Evolutionary conservation across 2,113 vertebrate genomes (phyloP).

Genomic region (Anolis carolinensis): DNA sequence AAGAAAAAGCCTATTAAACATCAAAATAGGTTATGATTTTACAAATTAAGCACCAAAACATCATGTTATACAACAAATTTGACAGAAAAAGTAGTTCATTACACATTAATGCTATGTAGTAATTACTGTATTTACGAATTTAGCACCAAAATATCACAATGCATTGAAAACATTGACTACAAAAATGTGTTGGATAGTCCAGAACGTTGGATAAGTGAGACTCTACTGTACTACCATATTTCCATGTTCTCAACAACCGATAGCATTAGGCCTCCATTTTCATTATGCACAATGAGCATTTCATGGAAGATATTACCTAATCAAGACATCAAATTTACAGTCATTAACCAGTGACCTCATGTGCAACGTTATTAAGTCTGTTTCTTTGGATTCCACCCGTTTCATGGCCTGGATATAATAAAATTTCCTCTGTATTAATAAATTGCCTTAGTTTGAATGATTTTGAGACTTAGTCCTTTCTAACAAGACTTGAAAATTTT

Average conservation of each 20-base stretch:
- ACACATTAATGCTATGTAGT: no score
- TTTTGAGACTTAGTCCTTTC: background rate
- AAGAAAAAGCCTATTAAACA: no score
- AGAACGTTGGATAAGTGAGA: no score
- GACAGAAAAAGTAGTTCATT: no score
- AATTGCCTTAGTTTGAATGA: constrained; percentile 11
- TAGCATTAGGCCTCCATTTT: background rate
- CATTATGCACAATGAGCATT: constrained; percentile 14
- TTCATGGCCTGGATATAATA: constrained; percentile 40
- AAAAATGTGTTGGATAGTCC: no score
- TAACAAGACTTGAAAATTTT: background rate
- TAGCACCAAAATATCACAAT: no score
- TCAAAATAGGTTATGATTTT: no score
- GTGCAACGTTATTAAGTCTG: constrained; percentile 27
- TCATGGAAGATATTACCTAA: constrained; percentile 27
- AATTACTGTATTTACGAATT: no score
- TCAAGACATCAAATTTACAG: constrained; percentile 33
- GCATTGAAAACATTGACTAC: no score
- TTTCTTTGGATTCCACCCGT: constrained; percentile 13
- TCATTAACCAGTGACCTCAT: constrained; percentile 25
- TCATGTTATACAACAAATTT: no score
- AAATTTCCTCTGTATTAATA: constrained; percentile 11
- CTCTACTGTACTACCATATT: no score
- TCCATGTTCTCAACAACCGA: background rate
- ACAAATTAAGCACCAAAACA: no score